phyloP scores from a whole-genome alignment of 2,888 invertebrate genomes.

The Rhamnusium bicolor region DNA sequence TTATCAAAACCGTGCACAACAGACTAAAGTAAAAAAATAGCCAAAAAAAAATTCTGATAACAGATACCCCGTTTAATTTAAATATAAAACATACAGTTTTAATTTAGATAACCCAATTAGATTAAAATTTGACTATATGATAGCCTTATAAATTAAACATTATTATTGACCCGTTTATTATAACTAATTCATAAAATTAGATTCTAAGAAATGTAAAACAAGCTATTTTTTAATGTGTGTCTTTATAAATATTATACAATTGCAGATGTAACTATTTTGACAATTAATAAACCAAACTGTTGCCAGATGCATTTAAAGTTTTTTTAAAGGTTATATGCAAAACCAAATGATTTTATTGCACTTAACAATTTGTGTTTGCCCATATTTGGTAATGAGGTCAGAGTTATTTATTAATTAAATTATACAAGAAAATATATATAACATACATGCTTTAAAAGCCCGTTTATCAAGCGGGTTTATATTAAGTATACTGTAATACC shows the following conservation, averaged over 20 bases:
- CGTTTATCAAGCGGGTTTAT: not conserved
- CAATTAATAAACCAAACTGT: not conserved
- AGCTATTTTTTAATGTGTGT: slow-evolving; percentile 14
- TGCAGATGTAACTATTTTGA: not conserved
- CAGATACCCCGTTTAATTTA: not conserved
- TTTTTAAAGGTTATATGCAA: not conserved
- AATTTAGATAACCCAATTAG: slow-evolving; percentile 10
- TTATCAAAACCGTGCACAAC: not conserved
- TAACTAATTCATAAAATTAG: slow-evolving; percentile 18
- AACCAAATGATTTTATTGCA: slow-evolving; percentile 47
- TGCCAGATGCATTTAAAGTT: not conserved
- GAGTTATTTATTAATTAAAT: slow-evolving; percentile 39
- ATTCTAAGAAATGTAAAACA: slow-evolving; percentile 8
- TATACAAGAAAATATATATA: slow-evolving; percentile 10
- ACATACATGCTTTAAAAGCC: not conserved
- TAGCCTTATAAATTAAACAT: slow-evolving; percentile 17
- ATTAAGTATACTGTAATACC: slow-evolving; percentile 1
- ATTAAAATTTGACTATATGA: slow-evolving; percentile 11
- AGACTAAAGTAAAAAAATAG: not conserved
- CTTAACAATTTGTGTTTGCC: slow-evolving; percentile 40
- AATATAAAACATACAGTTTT: not conserved
- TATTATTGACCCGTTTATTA: slow-evolving; percentile 12
- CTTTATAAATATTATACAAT: not conserved
- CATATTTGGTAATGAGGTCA: slow-evolving; percentile 58
- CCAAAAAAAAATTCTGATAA: not conserved